A percentile compares a stretch with the other conserved stretches of the same genome.
phyloP scores from a whole-genome alignment of 2,113 vertebrate genomes.

The Platycercus adscitus region DNA sequence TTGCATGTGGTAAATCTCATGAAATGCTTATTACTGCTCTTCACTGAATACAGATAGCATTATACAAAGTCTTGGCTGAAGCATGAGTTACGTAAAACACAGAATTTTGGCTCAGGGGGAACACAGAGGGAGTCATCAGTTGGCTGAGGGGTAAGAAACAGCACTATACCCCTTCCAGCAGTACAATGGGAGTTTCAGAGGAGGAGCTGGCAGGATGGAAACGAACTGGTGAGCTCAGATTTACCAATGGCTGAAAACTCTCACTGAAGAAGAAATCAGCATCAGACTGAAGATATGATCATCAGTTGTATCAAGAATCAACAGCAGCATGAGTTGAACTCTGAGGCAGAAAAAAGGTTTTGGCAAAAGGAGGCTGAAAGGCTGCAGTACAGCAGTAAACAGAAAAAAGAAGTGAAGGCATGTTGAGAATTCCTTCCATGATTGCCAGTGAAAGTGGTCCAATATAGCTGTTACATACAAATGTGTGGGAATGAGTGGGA shows the following conservation, averaged over 20 bases:
- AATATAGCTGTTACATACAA: background rate
- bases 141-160: background rate
- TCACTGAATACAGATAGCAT: background rate
- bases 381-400: background rate
- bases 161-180: background rate
- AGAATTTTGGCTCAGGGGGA: accelerated
- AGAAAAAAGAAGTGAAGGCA: background rate
- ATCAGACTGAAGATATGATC: background rate
- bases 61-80: background rate
- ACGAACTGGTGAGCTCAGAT: background rate
- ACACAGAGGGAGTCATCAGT: accelerated
- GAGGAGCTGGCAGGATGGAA: background rate
- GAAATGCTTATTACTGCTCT: background rate
- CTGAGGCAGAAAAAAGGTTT: background rate
- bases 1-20: background rate
- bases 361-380: background rate
- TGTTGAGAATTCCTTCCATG: background rate
- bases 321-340: background rate
- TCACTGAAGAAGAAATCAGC: background rate
- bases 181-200: background rate
- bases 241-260: background rate
- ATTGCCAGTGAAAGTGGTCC: background rate
- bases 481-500: background rate
- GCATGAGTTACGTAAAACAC: background rate
- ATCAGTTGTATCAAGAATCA: background rate